Conservation (phyloP, 2,888 invertebrate genomes). For the Mylabris sibirica region DNA sequence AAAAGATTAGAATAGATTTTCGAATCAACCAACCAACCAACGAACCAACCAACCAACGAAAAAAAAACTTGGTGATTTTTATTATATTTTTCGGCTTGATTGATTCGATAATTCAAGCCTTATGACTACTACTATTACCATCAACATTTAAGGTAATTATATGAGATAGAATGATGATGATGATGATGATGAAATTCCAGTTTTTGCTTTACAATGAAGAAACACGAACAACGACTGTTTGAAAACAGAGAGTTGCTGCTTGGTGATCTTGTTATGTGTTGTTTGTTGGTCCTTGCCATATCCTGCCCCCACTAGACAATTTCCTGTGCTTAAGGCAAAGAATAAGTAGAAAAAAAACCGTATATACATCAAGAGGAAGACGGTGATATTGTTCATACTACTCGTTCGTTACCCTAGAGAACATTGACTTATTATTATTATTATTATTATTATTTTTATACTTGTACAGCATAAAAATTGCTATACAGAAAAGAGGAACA, state of each 20-base stretch:
- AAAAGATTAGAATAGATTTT: not conserved
- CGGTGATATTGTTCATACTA: conserved; percentile 24
- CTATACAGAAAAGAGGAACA: conserved; percentile 25
- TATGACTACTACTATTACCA: not conserved
- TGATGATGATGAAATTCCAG: conserved; percentile 15
- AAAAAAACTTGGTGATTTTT: not conserved
- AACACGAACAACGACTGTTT: not conserved
- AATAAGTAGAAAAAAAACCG: not conserved
- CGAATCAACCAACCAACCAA: not conserved
- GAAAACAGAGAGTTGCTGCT: not conserved
- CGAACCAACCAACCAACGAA: too few species aligned
- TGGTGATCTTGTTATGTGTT: conserved; percentile 21
- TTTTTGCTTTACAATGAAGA: conserved; percentile 13
- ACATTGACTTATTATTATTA: conserved; percentile 34
- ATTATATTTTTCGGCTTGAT: not conserved
- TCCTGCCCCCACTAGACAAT: conserved; percentile 33
- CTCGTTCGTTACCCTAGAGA: conserved; percentile 29
- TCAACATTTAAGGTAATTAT: not conserved
- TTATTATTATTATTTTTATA: conserved; percentile 18
- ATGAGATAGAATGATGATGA: too few species aligned
- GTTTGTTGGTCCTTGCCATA: conserved; percentile 27
- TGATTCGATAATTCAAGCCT: not conserved
- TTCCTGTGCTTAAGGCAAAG: conserved; percentile 35
- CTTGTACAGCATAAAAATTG: conserved; percentile 28
- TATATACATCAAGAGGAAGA: conserved; percentile 24